These are phyloP conservation scores for Cataglyphis livida DNA, from an alignment of 2,888 invertebrate genomes.

Conservation along the genomic window DNA sequence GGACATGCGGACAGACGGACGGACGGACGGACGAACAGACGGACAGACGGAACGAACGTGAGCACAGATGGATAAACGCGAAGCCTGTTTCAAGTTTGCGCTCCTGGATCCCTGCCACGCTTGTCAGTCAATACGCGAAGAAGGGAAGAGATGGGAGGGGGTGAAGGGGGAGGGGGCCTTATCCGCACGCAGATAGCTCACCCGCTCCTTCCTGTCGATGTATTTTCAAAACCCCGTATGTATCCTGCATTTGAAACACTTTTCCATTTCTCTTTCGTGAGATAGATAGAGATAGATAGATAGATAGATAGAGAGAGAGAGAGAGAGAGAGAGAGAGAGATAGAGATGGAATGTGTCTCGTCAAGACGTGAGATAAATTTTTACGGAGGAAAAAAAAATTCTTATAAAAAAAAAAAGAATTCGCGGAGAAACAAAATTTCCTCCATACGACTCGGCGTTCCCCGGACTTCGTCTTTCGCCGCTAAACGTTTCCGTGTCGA, in stretches of 20 bases:
- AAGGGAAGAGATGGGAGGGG: too few species aligned
- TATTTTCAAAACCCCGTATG: slow-evolving; percentile 55
- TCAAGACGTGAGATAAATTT: not conserved
- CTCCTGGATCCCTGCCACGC: slow-evolving; percentile 71
- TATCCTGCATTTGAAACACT: not conserved
- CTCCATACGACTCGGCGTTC: not conserved
- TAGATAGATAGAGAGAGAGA: not conserved
- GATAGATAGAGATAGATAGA: not conserved
- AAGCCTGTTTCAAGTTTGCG: slow-evolving; percentile 69
- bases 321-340: not conserved
- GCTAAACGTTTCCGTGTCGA: slow-evolving; percentile 38
- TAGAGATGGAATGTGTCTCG: not conserved
- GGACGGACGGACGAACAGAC: slow-evolving; percentile 73
- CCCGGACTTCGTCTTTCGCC: not conserved
- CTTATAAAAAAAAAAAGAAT: not conserved
- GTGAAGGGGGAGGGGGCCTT: slow-evolving; percentile 60
- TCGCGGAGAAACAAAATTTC: not conserved
- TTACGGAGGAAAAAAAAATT: not conserved
- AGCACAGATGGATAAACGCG: slow-evolving; percentile 71
- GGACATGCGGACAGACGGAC: not conserved
- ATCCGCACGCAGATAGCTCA: slow-evolving; percentile 70
- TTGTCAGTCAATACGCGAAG: slow-evolving; percentile 75
- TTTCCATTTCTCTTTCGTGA: not conserved
- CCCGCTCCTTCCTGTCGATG: not conserved
- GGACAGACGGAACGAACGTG: slow-evolving; percentile 68